phyloP scores from a whole-genome alignment of 2,888 invertebrate genomes.

The Baccha elongata region DNA sequence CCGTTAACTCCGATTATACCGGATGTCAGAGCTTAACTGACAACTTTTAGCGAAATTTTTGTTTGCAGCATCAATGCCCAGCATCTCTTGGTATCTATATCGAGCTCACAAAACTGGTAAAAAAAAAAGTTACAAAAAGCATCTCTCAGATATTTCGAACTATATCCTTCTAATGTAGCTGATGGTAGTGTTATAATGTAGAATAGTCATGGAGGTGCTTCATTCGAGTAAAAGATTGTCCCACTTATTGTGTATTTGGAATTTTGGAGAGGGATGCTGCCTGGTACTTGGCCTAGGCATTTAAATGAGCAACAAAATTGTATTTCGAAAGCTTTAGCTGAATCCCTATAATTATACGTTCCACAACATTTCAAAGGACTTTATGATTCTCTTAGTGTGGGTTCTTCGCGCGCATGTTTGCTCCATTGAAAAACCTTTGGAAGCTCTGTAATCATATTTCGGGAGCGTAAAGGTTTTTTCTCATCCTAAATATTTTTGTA shows the following conservation, averaged over 20 bases:
- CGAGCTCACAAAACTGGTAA: constrained; percentile 21
- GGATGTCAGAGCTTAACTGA: constrained; percentile 73
- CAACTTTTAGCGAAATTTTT: constrained; percentile 63
- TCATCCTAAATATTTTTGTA: neutral
- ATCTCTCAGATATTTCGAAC: constrained; percentile 42
- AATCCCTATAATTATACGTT: constrained; percentile 43
- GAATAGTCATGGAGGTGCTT: constrained; percentile 47
- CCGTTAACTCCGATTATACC: constrained; percentile 71
- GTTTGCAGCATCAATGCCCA: constrained; percentile 59
- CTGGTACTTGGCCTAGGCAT: constrained; percentile 63
- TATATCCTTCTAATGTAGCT: constrained; percentile 20
- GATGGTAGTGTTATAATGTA: constrained; percentile 11
- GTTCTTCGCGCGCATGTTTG: constrained; percentile 4
- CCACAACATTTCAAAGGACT: constrained; percentile 37
- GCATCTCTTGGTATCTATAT: constrained; percentile 70
- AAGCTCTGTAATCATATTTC: too few relatives aligned
- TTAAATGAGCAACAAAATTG: constrained; percentile 21
- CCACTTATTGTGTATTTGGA: constrained; percentile 56
- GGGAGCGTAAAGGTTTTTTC: neutral
- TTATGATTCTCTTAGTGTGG: constrained; percentile 13
- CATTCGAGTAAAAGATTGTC: constrained; percentile 59
- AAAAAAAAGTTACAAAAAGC: constrained; percentile 31
- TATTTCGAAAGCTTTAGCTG: constrained; percentile 67
- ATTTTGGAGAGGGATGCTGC: constrained; percentile 61
- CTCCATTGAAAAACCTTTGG: constrained; percentile 4